These are phyloP conservation scores for Cylindroiulus punctatus DNA, from an alignment of 2,888 invertebrate species.

Conservation along the genomic window DNA sequence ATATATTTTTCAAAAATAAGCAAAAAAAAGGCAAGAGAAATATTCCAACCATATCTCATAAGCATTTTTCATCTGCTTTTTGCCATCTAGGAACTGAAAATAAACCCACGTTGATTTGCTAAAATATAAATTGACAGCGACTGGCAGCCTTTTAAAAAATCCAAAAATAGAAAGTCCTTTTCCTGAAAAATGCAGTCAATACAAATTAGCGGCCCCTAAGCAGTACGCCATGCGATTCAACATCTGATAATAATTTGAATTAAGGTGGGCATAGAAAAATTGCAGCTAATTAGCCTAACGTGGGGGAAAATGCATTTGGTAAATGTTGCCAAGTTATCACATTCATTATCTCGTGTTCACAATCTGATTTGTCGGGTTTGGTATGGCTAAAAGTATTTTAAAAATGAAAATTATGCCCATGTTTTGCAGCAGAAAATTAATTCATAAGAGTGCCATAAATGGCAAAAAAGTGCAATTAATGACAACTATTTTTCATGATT, in stretches of 20 bases:
- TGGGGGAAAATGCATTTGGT: not conserved
- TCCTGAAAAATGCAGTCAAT: not conserved
- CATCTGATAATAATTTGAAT: constrained; percentile 29
- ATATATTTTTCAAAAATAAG: too few species aligned
- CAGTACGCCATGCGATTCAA: not conserved
- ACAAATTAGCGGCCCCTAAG: constrained; percentile 2
- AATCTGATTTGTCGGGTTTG: not conserved
- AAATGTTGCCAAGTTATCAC: not conserved
- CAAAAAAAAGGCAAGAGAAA: too few species aligned
- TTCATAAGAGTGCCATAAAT: too few species aligned
- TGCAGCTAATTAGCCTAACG: not conserved
- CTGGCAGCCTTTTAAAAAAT: not conserved
- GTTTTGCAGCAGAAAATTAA: too few species aligned
- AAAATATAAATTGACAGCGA: constrained; percentile 31
- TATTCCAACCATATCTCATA: too few species aligned
- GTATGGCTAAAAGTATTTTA: not conserved
- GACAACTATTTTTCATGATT: too few species aligned
- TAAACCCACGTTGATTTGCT: constrained; percentile 40
- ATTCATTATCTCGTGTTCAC: not conserved
- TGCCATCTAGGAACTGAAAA: constrained; percentile 17
- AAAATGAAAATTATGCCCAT: too few species aligned
- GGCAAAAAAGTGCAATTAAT: too few species aligned
- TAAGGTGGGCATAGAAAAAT: not conserved
- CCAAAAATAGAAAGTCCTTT: not conserved
- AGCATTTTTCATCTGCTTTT: constrained; percentile 21